Conservation (phyloP, 2,113 vertebrate genomes). For the Prunella himalayana region DNA sequence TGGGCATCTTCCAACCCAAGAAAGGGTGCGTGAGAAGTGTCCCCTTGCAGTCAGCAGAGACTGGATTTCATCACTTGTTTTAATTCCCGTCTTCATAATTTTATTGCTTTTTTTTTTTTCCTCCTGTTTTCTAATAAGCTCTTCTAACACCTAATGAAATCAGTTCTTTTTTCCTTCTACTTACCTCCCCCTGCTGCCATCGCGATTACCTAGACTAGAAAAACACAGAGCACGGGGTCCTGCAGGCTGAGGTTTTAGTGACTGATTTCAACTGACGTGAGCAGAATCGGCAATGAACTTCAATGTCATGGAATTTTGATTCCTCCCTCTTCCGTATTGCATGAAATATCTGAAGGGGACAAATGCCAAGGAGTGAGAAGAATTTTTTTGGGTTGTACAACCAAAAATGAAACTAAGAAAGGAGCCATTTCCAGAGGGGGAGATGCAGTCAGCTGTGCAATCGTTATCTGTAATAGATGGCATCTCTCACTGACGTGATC, state of each 20-base stretch:
- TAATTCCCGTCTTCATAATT: constrained; percentile 14
- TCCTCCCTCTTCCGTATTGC: not conserved
- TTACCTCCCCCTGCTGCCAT: constrained; percentile 65
- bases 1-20: constrained; percentile 54
- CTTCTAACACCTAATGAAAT: constrained; percentile 48
- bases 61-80: constrained; percentile 32
- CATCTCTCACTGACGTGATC: constrained; percentile 38
- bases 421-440: constrained; percentile 43
- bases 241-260: constrained; percentile 39
- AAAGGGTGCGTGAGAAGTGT: constrained; percentile 11
- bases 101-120: not conserved
- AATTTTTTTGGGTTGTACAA: not conserved
- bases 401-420: constrained; percentile 61
- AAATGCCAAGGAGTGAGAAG: constrained; percentile 9
- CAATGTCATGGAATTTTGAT: constrained; percentile 48
- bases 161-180: constrained; percentile 51
- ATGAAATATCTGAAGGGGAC: constrained; percentile 26
- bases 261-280: constrained; percentile 55
- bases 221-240: constrained; percentile 44
- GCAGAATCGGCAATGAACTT: constrained; percentile 51
- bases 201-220: constrained; percentile 35
- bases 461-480: constrained; percentile 36
- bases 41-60: constrained; percentile 22
- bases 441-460: constrained; percentile 47
- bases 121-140: constrained; percentile 41